Base-by-base conservation (phyloP, 2,113 vertebrate species). In the Puffinus mauretanicus region DNA sequence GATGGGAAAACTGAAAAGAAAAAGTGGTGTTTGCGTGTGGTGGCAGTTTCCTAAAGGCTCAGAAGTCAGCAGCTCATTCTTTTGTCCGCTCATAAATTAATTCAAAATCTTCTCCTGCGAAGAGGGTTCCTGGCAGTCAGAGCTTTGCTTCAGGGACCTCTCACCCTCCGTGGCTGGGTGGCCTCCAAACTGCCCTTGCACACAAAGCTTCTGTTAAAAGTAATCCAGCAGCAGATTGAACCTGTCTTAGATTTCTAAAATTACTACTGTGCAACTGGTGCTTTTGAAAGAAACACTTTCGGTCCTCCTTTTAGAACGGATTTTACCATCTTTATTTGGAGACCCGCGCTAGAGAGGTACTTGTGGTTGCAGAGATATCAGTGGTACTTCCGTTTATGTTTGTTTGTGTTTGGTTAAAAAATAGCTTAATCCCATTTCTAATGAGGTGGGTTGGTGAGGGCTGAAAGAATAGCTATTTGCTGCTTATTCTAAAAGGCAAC, bases 131-230 rank as follows among this genome's bases (percentile, higher is more conserved):
- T 94, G 81, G 58, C 57, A 86, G 11, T 34, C 8, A 3, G 65
- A 64, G 30, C 36, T 88, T 92, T 73, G 15, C 66, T 86, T 72
- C 36, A n/a, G 52, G 72, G 57, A 70, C 58, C 60, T 90, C 42
- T 89, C 1, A 0, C 64, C 26, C n/a, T 81, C 54, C 2, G 1
- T 42, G 44, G 40, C 64, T 1, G 0, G 55, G 30, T 13, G 2
- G 71, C 49, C 54, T 88, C 84, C 38, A 16, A 86, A 61, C 72
- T 47, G 75, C 47, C 52, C 64, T 80, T 88, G 72, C 44, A 55
- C 60, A 38, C 62, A 78, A 42, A 42, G 73, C 20, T 90, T 40
- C 82, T 73, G 81, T 95, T 94, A 96, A 95, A 97, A 96, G 95
- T 96, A 96, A 82, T 92, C 82, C 76, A 93, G 58, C 89, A 94